Evolutionary conservation across 2,113 vertebrate species (phyloP).

Genomic region (Poeciliopsis occidentalis): DNA sequence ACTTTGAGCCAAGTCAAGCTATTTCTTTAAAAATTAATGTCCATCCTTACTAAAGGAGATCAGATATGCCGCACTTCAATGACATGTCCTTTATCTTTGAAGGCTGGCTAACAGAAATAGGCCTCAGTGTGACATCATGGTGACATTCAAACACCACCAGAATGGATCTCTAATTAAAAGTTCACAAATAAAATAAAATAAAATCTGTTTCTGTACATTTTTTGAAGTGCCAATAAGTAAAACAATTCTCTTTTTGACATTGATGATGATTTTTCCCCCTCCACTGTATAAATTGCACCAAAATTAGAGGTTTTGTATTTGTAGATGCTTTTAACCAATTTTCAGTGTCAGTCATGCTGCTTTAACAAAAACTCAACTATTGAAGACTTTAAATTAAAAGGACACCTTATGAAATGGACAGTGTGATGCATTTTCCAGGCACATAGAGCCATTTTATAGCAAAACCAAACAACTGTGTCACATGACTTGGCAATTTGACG

Average conservation of each 20-base stretch:
- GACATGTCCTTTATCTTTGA: not conserved
- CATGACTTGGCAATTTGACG: too few relatives aligned
- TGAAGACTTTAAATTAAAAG: not conserved
- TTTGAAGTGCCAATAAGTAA: too few relatives aligned
- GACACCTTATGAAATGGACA: not conserved
- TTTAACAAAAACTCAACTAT: not conserved
- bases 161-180: not conserved
- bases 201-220: not conserved
- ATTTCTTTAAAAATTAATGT: not conserved
- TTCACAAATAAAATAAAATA: not conserved
- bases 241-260: not conserved
- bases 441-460: too few relatives aligned
- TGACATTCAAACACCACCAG: not conserved
- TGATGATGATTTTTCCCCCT: not conserved
- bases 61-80: not conserved
- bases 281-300: not conserved
- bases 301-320: not conserved
- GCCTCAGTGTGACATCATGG: not conserved
- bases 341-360: not conserved
- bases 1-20: not conserved
- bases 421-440: too few relatives aligned
- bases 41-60: not conserved
- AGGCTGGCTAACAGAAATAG: not conserved
- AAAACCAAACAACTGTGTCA: too few relatives aligned
- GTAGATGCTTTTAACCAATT: not conserved